Evolutionary conservation across 2,797 vertebrate genomes (phyloP), one percentile per base, ranked within the genome.

Genomic region (Allobates femoralis): DNA sequence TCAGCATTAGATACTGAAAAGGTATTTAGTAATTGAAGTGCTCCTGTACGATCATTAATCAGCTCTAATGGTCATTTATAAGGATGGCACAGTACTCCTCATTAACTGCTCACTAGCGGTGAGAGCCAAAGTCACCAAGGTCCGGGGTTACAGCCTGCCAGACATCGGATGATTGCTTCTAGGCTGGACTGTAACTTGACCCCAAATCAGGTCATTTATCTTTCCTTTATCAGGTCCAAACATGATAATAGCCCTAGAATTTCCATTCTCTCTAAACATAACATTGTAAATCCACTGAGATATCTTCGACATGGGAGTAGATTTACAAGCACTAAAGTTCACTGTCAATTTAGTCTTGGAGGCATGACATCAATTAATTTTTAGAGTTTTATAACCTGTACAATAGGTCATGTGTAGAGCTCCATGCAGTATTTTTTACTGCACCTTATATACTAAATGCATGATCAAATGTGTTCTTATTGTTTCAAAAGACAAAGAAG

Each of bases 21-120:
- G 64, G 64, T 60, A 28, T 84, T 74, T 84, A 41, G 79, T 87
- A 51, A 79, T 78, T 79, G 58, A 79, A 79, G 73, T 71, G 26
- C 37, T 87, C 81, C 55, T 64, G 28, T 51, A 73, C 60, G 66
- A 66, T 76, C 60, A 64, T 53, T 76, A 79, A 83, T 55, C 64
- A 79, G 50, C 3, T 51, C 21, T 41, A 60, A 66, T 83, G 51
- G 34, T 78, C 21, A 79, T 79, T 87, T 87, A 50, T 62, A 60
- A 79, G 60, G 30, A 79, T 79, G 76, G 81, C 53, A 79, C 18
- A 41, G 26, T 53, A 50, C 5, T 32, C 26, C 55, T 34, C 75
- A 74, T 79, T 73, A 86, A 81, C 41, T 60, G 21, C 26, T 75
- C 71, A 41, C 79, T 46, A 64, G 58, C 28, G 81, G 26, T 18